Base-by-base conservation (phyloP, 2,888 invertebrate genomes). In the Andricus curvator region DNA sequence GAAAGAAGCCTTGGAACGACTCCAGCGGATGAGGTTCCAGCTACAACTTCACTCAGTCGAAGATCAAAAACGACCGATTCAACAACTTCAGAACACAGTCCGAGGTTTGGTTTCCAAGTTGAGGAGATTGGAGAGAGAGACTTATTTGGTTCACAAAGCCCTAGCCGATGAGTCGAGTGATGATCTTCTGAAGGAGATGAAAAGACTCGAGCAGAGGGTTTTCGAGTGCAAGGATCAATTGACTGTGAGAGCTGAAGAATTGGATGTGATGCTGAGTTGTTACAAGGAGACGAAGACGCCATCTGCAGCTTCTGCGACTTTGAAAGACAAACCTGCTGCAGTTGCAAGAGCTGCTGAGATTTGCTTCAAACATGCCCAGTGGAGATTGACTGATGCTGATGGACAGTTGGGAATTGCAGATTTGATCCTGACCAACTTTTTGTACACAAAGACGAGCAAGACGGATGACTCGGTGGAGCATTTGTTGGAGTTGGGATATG, bases 371-470 rank as follows among this genome's bases (percentile, higher is more conserved):
- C 97, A 98, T 89, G 99, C 99, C 6, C 97, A 98, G 90, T 99
- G 99, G 99, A 93, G 99, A 62, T 95, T 99, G 85, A 99, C 99
- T 0, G 99, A 99, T 92, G 96, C 97, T 0, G 99, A 99, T 93
- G 99, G 99, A 0, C 99, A 99, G 93, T 96, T 99, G 79, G 99
- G 99, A 81, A 98, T 99, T 85, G 98, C 99, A 0, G 99, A 99
- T 93, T 94, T 99, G 81, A 96, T 98, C 80, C 95, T 99, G 4
- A 97, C 98, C 80, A 99, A 99, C 92, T 99, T 99, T 93, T 94
- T 99, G 94, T 98, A 99, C 91, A 99, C 98, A 0, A 99, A 99
- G 92, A 97, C 98, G 77, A 98, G 98, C 0, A 96, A 98, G 87
- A 98, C 97, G 81, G 99, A 99, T 89, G 99, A 99, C 93, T 98